A percentile compares a stretch with the other conserved stretches of the same genome.
Evolutionary conservation across 2,113 vertebrate species (phyloP).

Genomic region (Dasypus novemcinctus): DNA sequence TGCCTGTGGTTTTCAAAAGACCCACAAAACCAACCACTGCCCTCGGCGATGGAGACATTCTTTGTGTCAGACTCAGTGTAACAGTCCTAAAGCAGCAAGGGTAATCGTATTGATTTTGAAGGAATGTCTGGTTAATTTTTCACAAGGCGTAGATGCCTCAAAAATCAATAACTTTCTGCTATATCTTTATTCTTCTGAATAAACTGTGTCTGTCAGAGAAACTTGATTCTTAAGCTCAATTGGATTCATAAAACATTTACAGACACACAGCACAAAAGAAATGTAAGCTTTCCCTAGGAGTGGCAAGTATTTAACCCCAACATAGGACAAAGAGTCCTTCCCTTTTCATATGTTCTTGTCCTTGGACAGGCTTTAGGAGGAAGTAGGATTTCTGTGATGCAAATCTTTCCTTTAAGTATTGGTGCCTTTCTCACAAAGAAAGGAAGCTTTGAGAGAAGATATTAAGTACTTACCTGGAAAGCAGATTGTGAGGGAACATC

Average conservation of each 20-base stretch:
- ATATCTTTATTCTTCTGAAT: constrained; percentile 86
- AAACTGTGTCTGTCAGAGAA: constrained; percentile 86
- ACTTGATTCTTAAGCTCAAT: constrained; percentile 85
- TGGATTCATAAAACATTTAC: constrained; percentile 89
- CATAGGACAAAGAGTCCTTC: constrained; percentile 76
- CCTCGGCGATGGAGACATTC: constrained; percentile 37
- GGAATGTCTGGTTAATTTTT: constrained; percentile 88
- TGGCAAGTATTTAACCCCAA: constrained; percentile 78
- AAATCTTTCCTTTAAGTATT: background rate
- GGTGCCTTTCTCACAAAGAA: background rate
- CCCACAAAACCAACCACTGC: background rate
- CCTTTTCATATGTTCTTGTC: constrained; percentile 62
- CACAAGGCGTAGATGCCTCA: constrained; percentile 85
- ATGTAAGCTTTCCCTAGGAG: constrained; percentile 80
- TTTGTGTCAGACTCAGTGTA: constrained; percentile 61
- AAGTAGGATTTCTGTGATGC: constrained; percentile 4
- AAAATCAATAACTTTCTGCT: constrained; percentile 88
- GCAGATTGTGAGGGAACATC: background rate
- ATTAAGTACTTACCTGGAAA: background rate
- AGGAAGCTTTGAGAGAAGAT: background rate
- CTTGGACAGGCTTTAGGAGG: constrained; percentile 66
- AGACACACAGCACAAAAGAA: constrained; percentile 83
- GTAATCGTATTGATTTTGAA: constrained; percentile 84
- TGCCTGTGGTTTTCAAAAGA: background rate
- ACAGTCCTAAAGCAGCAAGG: constrained; percentile 78